Percentiles rank a stretch among this genome's conserved stretches.
These are phyloP conservation scores for Elephas maximus DNA, from an alignment of 2,113 vertebrate species.

Conservation along the genomic window DNA sequence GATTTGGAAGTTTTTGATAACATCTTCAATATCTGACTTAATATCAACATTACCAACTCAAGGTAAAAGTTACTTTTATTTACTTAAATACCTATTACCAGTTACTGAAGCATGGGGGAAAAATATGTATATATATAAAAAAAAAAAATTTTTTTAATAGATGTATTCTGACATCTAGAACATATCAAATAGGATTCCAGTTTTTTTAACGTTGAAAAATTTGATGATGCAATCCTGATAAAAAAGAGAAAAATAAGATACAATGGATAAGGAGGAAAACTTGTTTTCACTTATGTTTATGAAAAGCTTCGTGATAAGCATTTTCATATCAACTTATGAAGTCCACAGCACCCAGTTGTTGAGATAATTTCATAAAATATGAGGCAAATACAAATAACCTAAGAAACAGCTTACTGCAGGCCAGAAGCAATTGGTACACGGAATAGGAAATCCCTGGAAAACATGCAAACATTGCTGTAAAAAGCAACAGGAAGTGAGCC, in stretches of 20 bases:
- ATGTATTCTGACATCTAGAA: background rate
- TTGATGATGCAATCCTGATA: background rate
- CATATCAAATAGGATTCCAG: background rate
- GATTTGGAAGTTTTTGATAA: background rate
- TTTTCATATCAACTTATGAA: background rate
- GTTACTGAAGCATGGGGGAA: background rate
- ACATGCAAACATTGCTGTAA: background rate
- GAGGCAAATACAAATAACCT: background rate
- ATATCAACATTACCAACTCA: background rate
- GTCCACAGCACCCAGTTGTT: background rate
- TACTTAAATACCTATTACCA: background rate
- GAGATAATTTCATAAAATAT: background rate
- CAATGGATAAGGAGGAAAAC: background rate
- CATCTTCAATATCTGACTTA: background rate
- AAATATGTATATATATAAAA: background rate
- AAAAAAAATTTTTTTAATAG: no score
- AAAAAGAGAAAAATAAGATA: background rate
- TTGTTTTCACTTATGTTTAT: background rate
- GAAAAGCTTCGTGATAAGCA: background rate
- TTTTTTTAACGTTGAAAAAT: conserved; percentile 21
- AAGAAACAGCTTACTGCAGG: background rate
- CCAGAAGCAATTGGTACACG: background rate
- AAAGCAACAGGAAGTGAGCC: background rate
- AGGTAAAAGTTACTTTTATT: background rate
- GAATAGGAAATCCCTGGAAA: background rate